A percentile compares a stretch with the other conserved stretches of the same genome.
These are phyloP conservation scores for Colius striatus DNA, from an alignment of 2,113 vertebrate genomes.

Conservation along the genomic window DNA sequence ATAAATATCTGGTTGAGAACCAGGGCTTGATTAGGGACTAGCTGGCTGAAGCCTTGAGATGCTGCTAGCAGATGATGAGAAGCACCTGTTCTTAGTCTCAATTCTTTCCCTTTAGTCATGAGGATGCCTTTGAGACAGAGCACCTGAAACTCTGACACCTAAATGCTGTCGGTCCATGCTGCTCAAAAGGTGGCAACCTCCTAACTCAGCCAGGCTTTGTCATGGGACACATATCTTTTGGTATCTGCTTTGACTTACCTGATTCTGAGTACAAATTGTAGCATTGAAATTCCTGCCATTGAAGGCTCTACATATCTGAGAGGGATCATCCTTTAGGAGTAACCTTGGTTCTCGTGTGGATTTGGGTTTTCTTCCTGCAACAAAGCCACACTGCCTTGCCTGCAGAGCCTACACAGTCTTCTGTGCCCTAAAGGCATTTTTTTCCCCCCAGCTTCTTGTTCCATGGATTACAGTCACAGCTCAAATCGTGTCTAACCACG, in stretches of 20 bases:
- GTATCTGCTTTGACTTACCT: neutral
- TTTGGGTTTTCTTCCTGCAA: neutral
- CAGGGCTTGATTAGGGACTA: slow-evolving; percentile 24
- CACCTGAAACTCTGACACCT: neutral
- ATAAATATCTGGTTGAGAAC: slow-evolving; percentile 42
- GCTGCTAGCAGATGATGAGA: neutral
- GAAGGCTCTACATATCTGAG: neutral
- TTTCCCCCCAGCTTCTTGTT: neutral
- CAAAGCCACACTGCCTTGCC: neutral
- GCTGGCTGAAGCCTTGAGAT: slow-evolving; percentile 19
- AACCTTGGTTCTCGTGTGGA: neutral
- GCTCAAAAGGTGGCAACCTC: neutral
- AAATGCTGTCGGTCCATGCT: neutral
- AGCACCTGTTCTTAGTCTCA: neutral
- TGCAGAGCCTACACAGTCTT: neutral
- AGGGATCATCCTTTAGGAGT: neutral
- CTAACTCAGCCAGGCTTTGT: neutral
- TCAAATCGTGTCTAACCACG: fast-evolving
- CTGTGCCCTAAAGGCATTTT: neutral
- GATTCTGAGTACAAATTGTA: neutral
- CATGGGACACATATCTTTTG: neutral
- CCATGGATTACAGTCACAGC: neutral
- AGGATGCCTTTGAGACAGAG: neutral
- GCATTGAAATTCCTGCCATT: neutral
- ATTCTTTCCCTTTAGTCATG: neutral